Percentiles rank a stretch among this genome's conserved stretches.
These are phyloP conservation scores for Atrichornis clamosus DNA, from an alignment of 2,113 vertebrate species.

Conservation along the genomic window DNA sequence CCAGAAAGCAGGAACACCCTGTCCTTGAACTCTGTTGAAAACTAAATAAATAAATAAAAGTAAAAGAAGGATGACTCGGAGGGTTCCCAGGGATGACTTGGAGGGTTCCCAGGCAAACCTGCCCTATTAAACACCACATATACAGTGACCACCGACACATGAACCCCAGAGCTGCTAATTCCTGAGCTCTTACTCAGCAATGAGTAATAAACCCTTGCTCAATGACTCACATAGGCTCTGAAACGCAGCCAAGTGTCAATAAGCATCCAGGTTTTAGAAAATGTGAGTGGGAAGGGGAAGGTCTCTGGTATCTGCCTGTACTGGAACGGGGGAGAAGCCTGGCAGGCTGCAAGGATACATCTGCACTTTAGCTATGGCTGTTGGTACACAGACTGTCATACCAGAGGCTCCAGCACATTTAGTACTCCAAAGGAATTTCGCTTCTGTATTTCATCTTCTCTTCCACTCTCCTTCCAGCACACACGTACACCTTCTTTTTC, in stretches of 20 bases:
- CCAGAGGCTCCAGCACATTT: background rate
- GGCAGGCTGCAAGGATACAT: background rate
- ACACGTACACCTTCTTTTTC: background rate
- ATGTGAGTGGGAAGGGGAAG: background rate
- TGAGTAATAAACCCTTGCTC: conserved; percentile 21
- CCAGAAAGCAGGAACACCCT: conserved; percentile 35
- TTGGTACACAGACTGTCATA: background rate
- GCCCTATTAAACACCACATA: background rate
- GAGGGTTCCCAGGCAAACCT: conserved; percentile 38
- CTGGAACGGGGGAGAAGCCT: background rate
- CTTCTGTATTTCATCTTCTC: background rate
- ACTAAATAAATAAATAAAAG: background rate
- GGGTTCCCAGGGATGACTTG: background rate
- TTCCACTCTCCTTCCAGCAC: background rate
- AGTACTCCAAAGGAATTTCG: background rate
- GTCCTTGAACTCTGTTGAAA: conserved; percentile 15
- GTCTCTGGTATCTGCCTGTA: background rate
- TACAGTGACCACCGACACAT: background rate
- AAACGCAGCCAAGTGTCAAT: background rate
- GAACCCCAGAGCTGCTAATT: conserved; percentile 29
- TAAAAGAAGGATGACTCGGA: background rate
- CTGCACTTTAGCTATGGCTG: background rate
- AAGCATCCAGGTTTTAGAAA: background rate
- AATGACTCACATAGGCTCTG: conserved; percentile 5
- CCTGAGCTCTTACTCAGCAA: conserved; percentile 51